phyloP scores from a whole-genome alignment of 2,113 vertebrate species.

The Aptenodytes patagonicus region DNA sequence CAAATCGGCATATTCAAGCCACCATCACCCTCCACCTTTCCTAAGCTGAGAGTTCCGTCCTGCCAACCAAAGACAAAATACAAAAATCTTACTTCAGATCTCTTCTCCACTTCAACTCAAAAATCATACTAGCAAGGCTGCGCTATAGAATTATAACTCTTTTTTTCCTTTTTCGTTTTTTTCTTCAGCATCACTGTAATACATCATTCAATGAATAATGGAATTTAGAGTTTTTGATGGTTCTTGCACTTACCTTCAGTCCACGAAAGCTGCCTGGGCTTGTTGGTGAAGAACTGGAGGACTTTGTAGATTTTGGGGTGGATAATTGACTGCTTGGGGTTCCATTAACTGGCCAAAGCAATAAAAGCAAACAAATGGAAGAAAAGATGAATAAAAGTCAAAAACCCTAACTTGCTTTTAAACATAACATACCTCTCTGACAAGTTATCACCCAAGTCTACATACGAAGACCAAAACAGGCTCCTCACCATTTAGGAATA shows the following conservation, averaged over 20 bases:
- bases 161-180: background rate
- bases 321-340: constrained; percentile 88
- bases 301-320: constrained; percentile 90
- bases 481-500: background rate
- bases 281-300: constrained; percentile 92
- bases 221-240: background rate
- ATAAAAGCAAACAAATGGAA: constrained; percentile 24
- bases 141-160: background rate
- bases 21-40: background rate
- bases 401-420: background rate
- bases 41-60: background rate
- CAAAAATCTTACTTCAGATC: background rate
- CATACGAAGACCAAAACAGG: constrained; percentile 8
- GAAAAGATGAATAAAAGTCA: background rate
- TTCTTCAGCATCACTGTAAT: background rate
- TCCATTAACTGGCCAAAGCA: constrained; percentile 84
- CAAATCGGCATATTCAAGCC: background rate
- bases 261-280: constrained; percentile 84
- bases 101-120: background rate
- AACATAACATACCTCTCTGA: background rate
- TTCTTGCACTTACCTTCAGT: constrained; percentile 81
- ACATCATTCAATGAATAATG: background rate
- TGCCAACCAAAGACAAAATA: background rate
- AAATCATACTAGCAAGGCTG: background rate
- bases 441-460: background rate